Evolutionary conservation across 53 echinoderm and acorn worm species (phyloP).

Genomic region (Luidia sarsii): DNA sequence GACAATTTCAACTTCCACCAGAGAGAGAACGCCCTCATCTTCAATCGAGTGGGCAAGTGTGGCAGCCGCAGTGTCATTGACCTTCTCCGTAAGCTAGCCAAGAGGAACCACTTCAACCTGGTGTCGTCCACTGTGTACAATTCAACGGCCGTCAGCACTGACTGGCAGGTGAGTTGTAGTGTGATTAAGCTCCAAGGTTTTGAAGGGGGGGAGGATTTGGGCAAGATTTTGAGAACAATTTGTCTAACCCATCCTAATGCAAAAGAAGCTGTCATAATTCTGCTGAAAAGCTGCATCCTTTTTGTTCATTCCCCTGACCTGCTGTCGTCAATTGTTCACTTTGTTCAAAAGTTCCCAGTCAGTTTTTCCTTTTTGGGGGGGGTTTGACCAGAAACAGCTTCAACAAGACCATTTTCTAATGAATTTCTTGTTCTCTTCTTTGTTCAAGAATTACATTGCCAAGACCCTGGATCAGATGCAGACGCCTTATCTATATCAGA

Average conservation of each 20-base stretch:
- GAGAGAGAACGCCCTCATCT: slow-evolving; percentile 50
- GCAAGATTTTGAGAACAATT: not conserved
- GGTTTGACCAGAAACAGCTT: no score
- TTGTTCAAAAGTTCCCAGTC: no score
- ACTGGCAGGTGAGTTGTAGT: slow-evolving; percentile 67
- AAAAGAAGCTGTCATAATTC: no score
- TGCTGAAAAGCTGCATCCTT: no score
- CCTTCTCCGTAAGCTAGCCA: slow-evolving; percentile 59
- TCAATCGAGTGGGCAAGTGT: slow-evolving; percentile 89
- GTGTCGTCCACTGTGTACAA: slow-evolving; percentile 72
- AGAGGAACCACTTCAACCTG: slow-evolving; percentile 71
- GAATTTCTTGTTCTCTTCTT: no score
- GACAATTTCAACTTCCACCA: no score
- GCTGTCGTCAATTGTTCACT: no score
- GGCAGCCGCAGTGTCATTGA: slow-evolving; percentile 80
- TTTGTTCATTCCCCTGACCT: not conserved
- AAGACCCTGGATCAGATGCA: slow-evolving; percentile 44
- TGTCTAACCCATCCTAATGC: no score
- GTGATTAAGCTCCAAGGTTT: not conserved
- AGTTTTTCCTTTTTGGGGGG: no score
- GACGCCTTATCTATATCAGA: slow-evolving; percentile 79
- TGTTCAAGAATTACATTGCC: no score
- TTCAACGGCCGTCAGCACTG: slow-evolving; percentile 25
- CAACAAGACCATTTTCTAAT: no score
- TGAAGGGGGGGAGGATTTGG: not conserved